Percentiles rank a stretch among this genome's conserved stretches.
These are phyloP conservation scores for Ochotona princeps DNA, from an alignment of 2,113 vertebrate genomes.

Conservation along the genomic window DNA sequence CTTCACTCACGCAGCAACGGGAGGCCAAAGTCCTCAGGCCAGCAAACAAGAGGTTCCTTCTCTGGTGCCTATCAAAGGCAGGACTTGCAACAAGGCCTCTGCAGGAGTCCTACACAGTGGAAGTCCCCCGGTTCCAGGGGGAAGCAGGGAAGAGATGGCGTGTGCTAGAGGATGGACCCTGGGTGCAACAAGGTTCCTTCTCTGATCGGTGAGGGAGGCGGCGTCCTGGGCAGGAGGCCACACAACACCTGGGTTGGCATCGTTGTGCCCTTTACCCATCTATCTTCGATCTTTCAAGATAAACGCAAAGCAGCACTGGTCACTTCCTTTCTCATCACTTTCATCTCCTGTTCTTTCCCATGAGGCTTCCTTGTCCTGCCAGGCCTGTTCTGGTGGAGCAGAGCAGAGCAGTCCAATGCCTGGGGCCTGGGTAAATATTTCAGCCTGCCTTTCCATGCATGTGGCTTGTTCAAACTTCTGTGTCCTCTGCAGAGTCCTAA, in stretches of 20 bases:
- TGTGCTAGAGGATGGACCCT: background rate
- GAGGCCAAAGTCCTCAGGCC: background rate
- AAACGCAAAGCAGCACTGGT: conserved; percentile 17
- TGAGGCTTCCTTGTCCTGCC: background rate
- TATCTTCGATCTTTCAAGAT: conserved; percentile 42
- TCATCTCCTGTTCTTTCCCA: background rate
- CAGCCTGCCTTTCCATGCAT: conserved; percentile 36
- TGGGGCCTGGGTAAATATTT: conserved; percentile 18
- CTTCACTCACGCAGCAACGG: background rate
- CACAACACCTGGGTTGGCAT: conserved; percentile 3
- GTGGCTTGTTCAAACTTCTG: conserved; percentile 41
- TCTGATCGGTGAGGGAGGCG: conserved; percentile 43
- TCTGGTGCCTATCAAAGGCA: background rate
- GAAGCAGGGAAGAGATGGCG: background rate
- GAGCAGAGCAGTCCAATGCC: conserved; percentile 20
- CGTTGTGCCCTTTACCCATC: background rate
- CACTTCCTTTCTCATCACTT: background rate
- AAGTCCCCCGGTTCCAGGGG: no score
- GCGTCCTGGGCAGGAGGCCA: conserved; percentile 51
- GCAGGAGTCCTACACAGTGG: conserved; percentile 1
- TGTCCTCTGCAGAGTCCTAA: conserved; percentile 15
- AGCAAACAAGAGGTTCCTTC: background rate
- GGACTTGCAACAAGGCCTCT: background rate
- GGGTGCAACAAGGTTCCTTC: background rate
- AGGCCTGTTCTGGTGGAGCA: background rate